These are phyloP conservation scores for Nemapogon koenigi DNA, from an alignment of 2,888 invertebrate species.

Conservation along the genomic window DNA sequence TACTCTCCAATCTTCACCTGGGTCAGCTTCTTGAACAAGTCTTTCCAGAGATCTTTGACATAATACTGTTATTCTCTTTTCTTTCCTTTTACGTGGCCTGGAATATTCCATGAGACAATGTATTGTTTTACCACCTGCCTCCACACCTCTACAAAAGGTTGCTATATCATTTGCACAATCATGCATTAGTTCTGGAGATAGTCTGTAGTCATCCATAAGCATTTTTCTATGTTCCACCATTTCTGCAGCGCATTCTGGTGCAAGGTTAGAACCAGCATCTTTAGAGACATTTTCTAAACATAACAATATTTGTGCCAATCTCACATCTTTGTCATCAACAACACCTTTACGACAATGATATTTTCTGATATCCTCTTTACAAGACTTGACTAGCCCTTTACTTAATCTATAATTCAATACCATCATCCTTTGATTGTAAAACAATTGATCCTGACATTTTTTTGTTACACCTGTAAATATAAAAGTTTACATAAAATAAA, in stretches of 20 bases:
- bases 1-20: constrained; percentile 94
- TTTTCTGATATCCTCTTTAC: constrained; percentile 86
- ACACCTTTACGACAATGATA: constrained; percentile 85
- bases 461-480: constrained; percentile 58
- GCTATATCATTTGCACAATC: constrained; percentile 87
- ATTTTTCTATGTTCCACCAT: constrained; percentile 90
- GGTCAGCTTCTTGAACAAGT: constrained; percentile 86
- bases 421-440: constrained; percentile 85
- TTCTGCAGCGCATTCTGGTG: constrained; percentile 83
- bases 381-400: constrained; percentile 86
- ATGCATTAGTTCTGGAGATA: constrained; percentile 92
- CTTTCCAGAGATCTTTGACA: constrained; percentile 83
- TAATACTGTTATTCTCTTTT: constrained; percentile 69
- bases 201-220: constrained; percentile 90
- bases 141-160: constrained; percentile 75
- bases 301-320: constrained; percentile 87
- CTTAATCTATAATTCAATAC: constrained; percentile 91
- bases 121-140: constrained; percentile 87
- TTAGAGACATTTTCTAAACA: constrained; percentile 84
- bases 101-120: constrained; percentile 95
- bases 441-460: constrained; percentile 82
- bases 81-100: constrained; percentile 68
- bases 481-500: constrained; percentile 10
- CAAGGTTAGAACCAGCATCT: constrained; percentile 76
- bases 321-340: constrained; percentile 81